Evolutionary conservation across 2,888 invertebrate genomes (phyloP), one percentile per base, ranked within the genome.

Genomic region (Entomobrya multifasciata): DNA sequence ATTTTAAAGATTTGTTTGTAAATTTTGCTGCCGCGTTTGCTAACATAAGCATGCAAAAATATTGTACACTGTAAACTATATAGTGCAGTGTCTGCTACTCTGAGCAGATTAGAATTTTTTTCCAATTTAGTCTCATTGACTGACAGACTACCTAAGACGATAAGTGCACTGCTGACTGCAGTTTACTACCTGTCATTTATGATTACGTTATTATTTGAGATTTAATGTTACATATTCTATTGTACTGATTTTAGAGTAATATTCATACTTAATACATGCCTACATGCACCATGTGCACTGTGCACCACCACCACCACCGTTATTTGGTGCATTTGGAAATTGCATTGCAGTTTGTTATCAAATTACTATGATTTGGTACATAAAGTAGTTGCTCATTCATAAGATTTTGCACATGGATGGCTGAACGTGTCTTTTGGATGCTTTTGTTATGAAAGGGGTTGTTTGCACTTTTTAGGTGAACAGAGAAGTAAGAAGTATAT

Each of bases 171-270:
- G 41, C n/a, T 30, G 10, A 65, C n/a, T 74, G n/a, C 49, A 72
- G 44, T 47, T 74, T 25, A 74, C 72, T 74, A 74, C 52, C 72
- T 74, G 72, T 52, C 72, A 74, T 52, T 74, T 49, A 52, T 52
- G 49, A 52, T 74, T 74, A 52, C 72, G 72, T n/a, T 74, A 65
- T 41, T 62, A 27, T 44, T 74, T 74, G 72, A 27, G 30, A 49
- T 52, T 74, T 52, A 52, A 44, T 67, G 44, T 67, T 67, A 44
- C 44, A 22, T 17, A 17, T 30, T 65, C 65, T 41, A 36, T 65
- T 44, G 67, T 67, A 67, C 67, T 36, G 36, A 36, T 36, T 41
- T 22, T 44, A n/a, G n/a, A n/a, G n/a, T n/a, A n/a, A n/a, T n/a
- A n/a, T n/a, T n/a, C n/a, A n/a, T n/a, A n/a, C n/a, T n/a, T n/a